phyloP scores from a whole-genome alignment of 2,113 vertebrate species.

The Actenoides lindsayi region DNA sequence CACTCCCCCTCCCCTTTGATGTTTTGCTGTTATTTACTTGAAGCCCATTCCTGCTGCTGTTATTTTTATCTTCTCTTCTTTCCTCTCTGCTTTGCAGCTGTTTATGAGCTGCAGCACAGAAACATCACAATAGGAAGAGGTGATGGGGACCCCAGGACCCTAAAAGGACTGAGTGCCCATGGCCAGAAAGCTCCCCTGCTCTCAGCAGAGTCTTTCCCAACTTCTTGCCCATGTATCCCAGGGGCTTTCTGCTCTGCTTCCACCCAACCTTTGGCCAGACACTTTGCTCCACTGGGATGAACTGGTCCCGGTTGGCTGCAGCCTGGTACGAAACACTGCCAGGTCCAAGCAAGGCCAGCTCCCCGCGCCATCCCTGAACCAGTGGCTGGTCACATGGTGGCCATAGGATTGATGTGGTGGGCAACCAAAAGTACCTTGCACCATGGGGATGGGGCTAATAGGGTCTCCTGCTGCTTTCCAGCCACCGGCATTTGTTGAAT shows the following conservation, averaged over 20 bases:
- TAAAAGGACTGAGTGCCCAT: accelerated
- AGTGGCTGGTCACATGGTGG: neutral
- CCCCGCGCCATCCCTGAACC: neutral
- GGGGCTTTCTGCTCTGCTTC: neutral
- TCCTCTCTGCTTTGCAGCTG: neutral
- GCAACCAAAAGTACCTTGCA: neutral
- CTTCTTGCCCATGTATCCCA: neutral
- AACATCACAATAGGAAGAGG: neutral
- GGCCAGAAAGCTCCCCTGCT: neutral
- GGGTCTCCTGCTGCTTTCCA: neutral
- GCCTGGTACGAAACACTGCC: accelerated
- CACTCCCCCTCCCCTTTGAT: constrained; percentile 41
- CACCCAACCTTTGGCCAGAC: neutral
- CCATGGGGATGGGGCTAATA: accelerated
- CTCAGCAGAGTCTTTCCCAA: neutral
- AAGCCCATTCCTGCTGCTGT: constrained; percentile 15
- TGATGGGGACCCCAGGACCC: neutral
- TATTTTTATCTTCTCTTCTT: constrained; percentile 49
- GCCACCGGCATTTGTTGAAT: neutral
- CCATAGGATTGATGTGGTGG: neutral
- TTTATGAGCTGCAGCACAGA: neutral
- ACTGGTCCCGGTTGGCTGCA: neutral
- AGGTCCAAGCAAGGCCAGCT: neutral
- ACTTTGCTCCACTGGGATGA: accelerated
- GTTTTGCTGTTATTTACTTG: constrained; percentile 51